Conservation (phyloP, 2,113 vertebrate genomes). For the Entelurus aequoreus region DNA sequence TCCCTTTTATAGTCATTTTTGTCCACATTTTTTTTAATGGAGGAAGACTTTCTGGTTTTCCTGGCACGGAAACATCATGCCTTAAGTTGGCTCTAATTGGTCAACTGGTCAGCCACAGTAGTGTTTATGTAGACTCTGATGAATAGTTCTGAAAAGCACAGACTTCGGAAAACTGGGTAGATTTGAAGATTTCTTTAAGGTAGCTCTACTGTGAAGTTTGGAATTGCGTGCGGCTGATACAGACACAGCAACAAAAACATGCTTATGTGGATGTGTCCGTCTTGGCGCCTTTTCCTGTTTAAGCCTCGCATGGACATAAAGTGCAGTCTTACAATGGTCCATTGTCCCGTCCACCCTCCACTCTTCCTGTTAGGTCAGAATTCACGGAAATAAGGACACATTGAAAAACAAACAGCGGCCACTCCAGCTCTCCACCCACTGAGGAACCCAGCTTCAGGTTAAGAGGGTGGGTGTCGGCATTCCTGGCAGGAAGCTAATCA, state of each 20-base stretch:
- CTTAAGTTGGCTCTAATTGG: background rate
- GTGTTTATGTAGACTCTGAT: background rate
- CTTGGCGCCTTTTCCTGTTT: conserved; percentile 69
- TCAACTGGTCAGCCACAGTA: background rate
- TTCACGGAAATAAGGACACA: conserved; percentile 74
- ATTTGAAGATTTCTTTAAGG: background rate
- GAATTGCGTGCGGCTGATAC: background rate
- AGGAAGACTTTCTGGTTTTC: background rate
- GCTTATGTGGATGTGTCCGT: conserved; percentile 18
- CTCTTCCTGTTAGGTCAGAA: conserved; percentile 73
- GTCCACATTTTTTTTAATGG: background rate
- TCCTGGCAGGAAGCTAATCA: conserved; percentile 72
- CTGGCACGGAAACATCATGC: background rate
- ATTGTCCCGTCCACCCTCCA: conserved; percentile 69
- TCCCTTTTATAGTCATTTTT: conserved; percentile 6
- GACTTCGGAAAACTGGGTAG: background rate
- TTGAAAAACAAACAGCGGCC: conserved; percentile 73
- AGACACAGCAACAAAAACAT: background rate
- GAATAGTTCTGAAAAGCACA: background rate
- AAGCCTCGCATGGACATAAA: conserved; percentile 54
- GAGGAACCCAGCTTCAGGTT: conserved; percentile 44
- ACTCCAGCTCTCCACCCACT: conserved; percentile 56
- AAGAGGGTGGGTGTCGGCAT: conserved; percentile 25
- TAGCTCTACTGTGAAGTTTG: background rate
- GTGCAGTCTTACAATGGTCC: conserved; percentile 68